A percentile compares a stretch with the other conserved stretches of the same genome.
These are phyloP conservation scores for Zoroaster sp. DNA, from an alignment of 53 echinoderm and acorn worm species.

Conservation along the genomic window DNA sequence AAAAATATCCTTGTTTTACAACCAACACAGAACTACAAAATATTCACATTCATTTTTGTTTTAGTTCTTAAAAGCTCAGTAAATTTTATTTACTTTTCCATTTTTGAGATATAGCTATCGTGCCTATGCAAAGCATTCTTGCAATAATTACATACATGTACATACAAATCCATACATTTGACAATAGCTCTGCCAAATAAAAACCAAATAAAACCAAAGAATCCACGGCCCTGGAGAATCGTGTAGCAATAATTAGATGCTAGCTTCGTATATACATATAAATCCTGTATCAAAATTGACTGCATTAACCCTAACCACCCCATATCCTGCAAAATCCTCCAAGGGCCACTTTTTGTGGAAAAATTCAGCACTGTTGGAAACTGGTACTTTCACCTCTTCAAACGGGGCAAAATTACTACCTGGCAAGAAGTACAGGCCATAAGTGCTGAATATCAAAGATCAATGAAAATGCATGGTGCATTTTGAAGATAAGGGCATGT, in stretches of 20 bases:
- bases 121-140: constrained; percentile 43
- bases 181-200: constrained; percentile 20
- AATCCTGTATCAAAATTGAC: constrained; percentile 37
- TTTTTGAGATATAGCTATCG: constrained; percentile 32
- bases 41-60: neutral
- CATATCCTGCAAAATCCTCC: no score
- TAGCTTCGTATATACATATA: constrained; percentile 33
- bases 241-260: constrained; percentile 16
- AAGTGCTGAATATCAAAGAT: no score
- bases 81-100: constrained; percentile 57
- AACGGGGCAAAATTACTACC: no score
- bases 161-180: constrained; percentile 18
- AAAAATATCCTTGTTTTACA: no score
- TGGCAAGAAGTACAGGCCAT: no score
- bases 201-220: constrained; percentile 6
- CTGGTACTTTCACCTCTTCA: no score
- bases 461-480: no score
- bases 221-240: neutral
- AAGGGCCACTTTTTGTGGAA: no score
- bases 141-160: constrained; percentile 34
- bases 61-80: constrained; percentile 45
- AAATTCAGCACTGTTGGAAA: no score
- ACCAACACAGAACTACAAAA: neutral
- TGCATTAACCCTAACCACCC: no score
- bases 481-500: no score